These are phyloP conservation scores for Nemotelus nigrinus DNA, from an alignment of 2,888 invertebrate genomes.

Conservation along the genomic window DNA sequence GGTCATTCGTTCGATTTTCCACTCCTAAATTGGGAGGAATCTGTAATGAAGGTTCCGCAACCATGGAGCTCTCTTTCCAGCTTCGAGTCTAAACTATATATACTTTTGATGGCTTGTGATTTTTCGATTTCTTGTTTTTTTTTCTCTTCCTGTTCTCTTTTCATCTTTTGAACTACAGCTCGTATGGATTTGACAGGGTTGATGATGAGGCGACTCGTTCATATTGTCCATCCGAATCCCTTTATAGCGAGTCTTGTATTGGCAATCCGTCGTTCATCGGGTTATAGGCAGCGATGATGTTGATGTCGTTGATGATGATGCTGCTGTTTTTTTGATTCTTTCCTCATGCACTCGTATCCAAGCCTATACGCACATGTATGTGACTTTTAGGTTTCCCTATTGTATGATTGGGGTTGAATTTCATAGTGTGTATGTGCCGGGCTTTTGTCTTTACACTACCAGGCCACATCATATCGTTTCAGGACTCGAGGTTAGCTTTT, in stretches of 20 bases:
- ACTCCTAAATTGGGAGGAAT: background rate
- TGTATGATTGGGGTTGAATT: constrained; percentile 25
- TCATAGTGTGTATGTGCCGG: constrained; percentile 2
- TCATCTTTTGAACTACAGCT: constrained; percentile 22
- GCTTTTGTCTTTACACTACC: constrained; percentile 34
- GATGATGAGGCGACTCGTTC: constrained; percentile 40
- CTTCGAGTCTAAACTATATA: background rate
- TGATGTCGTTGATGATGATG: constrained; percentile 32
- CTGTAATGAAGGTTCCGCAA: background rate
- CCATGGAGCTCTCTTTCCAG: background rate
- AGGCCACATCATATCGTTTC: constrained; percentile 36
- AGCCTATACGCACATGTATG: constrained; percentile 8
- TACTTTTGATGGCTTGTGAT: constrained; percentile 36
- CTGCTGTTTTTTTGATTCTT: constrained; percentile 14
- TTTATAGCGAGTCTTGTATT: constrained; percentile 38
- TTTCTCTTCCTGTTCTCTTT: background rate
- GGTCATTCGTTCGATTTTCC: background rate
- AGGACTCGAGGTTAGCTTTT: constrained; percentile 33
- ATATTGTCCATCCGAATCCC: constrained; percentile 41
- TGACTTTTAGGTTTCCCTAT: constrained; percentile 34
- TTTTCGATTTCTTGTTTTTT: constrained; percentile 32
- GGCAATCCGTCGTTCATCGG: constrained; percentile 38
- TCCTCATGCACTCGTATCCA: background rate
- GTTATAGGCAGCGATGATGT: constrained; percentile 26
- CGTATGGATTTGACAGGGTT: constrained; percentile 44